Conservation (phyloP, 2,797 vertebrate genomes). For the Enteromius paludinosus region DNA sequence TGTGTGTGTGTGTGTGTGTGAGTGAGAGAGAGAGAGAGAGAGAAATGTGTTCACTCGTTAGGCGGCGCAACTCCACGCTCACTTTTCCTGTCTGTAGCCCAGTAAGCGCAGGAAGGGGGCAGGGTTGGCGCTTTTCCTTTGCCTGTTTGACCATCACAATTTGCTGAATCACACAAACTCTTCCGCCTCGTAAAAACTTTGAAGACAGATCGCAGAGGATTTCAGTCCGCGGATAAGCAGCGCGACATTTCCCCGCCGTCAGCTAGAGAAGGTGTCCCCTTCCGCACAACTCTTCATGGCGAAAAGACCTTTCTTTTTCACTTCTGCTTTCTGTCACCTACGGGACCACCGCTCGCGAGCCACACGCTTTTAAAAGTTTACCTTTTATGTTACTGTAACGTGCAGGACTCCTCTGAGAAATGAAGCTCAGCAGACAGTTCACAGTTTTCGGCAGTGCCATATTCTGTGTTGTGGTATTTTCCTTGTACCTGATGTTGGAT, state of each 20-base stretch:
- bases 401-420: slow-evolving; percentile 59
- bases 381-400: slow-evolving; percentile 13
- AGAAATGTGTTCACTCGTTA: slow-evolving; percentile 39
- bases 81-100: slow-evolving; percentile 44
- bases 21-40: neutral
- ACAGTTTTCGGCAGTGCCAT: slow-evolving; percentile 84
- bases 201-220: slow-evolving; percentile 1
- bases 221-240: neutral
- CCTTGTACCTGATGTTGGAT: slow-evolving; percentile 90
- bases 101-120: slow-evolving; percentile 43
- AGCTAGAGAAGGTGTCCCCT: neutral
- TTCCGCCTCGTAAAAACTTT: slow-evolving; percentile 54
- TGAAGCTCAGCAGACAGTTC: slow-evolving; percentile 87
- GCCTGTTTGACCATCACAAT: slow-evolving; percentile 32
- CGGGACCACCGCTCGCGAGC: slow-evolving; percentile 19
- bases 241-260: neutral
- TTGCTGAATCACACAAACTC: slow-evolving; percentile 63
- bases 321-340: slow-evolving; percentile 23
- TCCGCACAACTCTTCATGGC: slow-evolving; percentile 28
- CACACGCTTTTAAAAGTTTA: slow-evolving; percentile 22
- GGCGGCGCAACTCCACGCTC: slow-evolving; percentile 57
- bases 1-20: neutral
- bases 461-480: slow-evolving; percentile 88
- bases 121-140: slow-evolving; percentile 35
- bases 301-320: slow-evolving; percentile 26